Evolutionary conservation across 2,888 invertebrate species (phyloP).

Genomic region (Aleiodes testaceus): DNA sequence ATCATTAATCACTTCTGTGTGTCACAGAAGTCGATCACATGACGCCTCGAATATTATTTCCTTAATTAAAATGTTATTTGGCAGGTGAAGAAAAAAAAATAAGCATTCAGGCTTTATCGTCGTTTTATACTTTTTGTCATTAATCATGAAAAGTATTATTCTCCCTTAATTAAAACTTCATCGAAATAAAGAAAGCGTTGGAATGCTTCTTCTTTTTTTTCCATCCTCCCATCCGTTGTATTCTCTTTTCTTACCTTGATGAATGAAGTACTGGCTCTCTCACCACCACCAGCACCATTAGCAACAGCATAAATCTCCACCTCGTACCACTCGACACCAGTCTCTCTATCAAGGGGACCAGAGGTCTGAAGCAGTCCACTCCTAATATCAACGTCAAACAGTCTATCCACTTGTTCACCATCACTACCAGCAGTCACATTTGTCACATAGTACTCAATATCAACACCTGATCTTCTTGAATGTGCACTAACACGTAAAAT

Average conservation of each 20-base stretch:
- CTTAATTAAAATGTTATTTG: slow-evolving; percentile 21
- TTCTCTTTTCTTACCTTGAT: slow-evolving; percentile 82
- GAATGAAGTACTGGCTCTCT: slow-evolving; percentile 81
- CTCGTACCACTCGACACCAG: slow-evolving; percentile 86
- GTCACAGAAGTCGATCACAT: slow-evolving; percentile 27
- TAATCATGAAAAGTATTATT: neutral
- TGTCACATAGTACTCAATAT: slow-evolving; percentile 91
- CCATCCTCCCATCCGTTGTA: neutral
- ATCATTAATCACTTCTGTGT: slow-evolving; percentile 20
- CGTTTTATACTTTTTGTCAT: neutral
- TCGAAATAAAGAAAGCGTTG: neutral
- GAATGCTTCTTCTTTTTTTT: neutral
- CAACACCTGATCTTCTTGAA: slow-evolving; percentile 82
- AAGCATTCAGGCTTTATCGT: neutral
- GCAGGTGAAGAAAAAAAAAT: neutral
- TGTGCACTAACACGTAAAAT: slow-evolving; percentile 87
- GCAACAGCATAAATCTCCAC: slow-evolving; percentile 90
- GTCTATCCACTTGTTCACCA: slow-evolving; percentile 86
- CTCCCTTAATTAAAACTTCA: slow-evolving; percentile 9
- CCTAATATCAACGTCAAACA: slow-evolving; percentile 93
- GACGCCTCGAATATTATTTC: slow-evolving; percentile 15
- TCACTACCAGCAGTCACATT: slow-evolving; percentile 81
- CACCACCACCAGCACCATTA: slow-evolving; percentile 78
- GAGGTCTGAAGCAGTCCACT: slow-evolving; percentile 92
- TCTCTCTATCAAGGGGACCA: slow-evolving; percentile 87